Evolutionary conservation across 2,888 invertebrate genomes (phyloP).

Genomic region (Drosophila picticornis): DNA sequence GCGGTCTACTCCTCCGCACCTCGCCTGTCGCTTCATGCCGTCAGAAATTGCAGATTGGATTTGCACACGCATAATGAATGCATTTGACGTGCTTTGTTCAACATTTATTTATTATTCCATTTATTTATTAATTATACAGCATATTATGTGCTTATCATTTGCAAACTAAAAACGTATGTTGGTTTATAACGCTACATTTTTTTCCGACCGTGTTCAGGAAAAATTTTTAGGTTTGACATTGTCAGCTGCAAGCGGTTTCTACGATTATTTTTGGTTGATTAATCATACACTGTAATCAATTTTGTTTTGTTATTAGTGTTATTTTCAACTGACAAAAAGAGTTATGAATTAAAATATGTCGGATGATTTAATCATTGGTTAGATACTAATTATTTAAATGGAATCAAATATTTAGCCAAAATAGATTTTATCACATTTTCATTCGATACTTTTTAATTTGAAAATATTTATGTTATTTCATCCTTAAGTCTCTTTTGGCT

Average conservation of each 20-base stretch:
- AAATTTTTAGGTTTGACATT: slow-evolving; percentile 57
- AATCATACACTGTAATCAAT: slow-evolving; percentile 4
- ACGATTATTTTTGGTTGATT: slow-evolving; percentile 6
- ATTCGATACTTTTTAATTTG: background rate
- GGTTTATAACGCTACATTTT: slow-evolving; percentile 2
- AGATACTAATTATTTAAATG: background rate
- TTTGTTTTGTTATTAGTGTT: background rate
- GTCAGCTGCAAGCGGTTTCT: slow-evolving; percentile 18
- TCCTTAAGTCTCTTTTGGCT: background rate
- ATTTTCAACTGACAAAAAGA: too few species aligned
- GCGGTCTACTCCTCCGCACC: slow-evolving; percentile 44
- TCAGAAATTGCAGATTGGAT: slow-evolving; percentile 30
- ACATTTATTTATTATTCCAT: slow-evolving; percentile 43
- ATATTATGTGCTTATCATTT: slow-evolving; percentile 54
- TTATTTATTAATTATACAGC: slow-evolving; percentile 64
- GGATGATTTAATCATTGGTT: too few species aligned
- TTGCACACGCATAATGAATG: slow-evolving; percentile 23
- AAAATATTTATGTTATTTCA: background rate
- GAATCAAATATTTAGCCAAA: background rate
- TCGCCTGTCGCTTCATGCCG: slow-evolving; percentile 17
- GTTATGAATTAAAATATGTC: background rate
- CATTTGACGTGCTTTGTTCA: slow-evolving; percentile 27
- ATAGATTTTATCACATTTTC: background rate
- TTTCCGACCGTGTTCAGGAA: slow-evolving; percentile 27
- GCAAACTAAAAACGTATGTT: slow-evolving; percentile 34